Conservation (phyloP, 2,113 vertebrate species). For the Dasyprocta punctata region DNA sequence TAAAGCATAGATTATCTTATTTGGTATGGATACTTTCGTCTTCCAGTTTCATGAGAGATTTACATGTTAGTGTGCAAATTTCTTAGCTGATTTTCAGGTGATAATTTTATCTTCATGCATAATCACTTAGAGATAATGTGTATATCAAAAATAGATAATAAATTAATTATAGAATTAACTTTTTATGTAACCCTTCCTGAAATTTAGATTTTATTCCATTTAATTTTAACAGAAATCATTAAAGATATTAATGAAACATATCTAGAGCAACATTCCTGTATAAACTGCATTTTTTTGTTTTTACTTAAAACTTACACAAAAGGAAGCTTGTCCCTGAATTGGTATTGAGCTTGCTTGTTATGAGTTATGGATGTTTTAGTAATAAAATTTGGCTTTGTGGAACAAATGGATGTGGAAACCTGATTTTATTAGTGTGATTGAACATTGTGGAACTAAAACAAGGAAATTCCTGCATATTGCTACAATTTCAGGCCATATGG, state of each 20-base stretch:
- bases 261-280: conserved; percentile 67
- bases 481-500: conserved; percentile 80
- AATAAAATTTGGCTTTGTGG: conserved; percentile 83
- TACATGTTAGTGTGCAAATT: not conserved
- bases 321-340: conserved; percentile 72
- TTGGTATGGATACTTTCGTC: not conserved
- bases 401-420: conserved; percentile 83
- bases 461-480: conserved; percentile 83
- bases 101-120: conserved; percentile 36
- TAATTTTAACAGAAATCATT: conserved; percentile 73
- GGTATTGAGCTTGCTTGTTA: conserved; percentile 79
- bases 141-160: conserved; percentile 37
- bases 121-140: conserved; percentile 17
- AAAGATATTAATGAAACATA: conserved; percentile 78
- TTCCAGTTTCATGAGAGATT: not conserved
- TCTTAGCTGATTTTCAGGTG: not conserved
- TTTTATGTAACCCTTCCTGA: conserved; percentile 72
- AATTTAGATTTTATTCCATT: conserved; percentile 68
- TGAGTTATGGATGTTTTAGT: conserved; percentile 83
- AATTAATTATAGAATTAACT: conserved; percentile 65
- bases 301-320: conserved; percentile 68
- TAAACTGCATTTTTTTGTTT: conserved; percentile 35
- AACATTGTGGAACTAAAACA: conserved; percentile 83
- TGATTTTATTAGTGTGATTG: conserved; percentile 84
- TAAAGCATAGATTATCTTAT: not conserved